These are phyloP conservation scores for Neosalanx taihuensis DNA, from an alignment of 2,797 vertebrate species.

Conservation along the genomic window DNA sequence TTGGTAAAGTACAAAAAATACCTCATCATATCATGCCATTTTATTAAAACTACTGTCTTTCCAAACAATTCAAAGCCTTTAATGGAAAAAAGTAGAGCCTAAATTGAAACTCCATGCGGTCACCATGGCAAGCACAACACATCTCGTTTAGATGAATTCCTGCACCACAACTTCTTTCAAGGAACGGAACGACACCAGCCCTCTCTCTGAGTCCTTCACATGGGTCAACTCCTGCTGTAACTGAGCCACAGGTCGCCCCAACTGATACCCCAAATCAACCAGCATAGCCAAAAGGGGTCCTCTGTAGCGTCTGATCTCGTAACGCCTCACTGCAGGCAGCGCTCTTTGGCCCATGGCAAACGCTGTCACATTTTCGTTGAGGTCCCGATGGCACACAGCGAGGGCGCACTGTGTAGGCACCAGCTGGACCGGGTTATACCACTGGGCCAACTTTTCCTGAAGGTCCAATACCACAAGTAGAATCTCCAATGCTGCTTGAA, in stretches of 20 bases:
- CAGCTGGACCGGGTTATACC: conserved; percentile 63
- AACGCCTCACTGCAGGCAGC: conserved; percentile 66
- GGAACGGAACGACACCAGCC: conserved; percentile 56
- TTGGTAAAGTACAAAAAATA: neutral
- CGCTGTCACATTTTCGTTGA: conserved; percentile 73
- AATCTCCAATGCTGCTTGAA: conserved; percentile 69
- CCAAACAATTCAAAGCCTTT: too few species aligned
- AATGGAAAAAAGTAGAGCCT: too few species aligned
- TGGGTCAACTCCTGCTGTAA: conserved; percentile 79
- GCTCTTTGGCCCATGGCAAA: conserved; percentile 77
- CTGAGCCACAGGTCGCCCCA: conserved; percentile 80
- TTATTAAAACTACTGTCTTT: too few species aligned
- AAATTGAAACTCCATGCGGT: too few species aligned
- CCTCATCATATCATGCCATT: too few species aligned
- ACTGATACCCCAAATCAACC: conserved; percentile 80
- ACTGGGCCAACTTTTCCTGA: conserved; percentile 78
- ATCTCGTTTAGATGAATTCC: conserved; percentile 69
- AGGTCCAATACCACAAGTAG: conserved; percentile 73
- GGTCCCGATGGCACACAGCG: conserved; percentile 84
- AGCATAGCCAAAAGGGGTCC: conserved; percentile 79
- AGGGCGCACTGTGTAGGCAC: conserved; percentile 82
- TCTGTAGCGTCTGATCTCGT: conserved; percentile 71
- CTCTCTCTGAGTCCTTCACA: conserved; percentile 68
- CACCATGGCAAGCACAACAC: too few species aligned
- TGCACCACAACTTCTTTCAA: conserved; percentile 88